A percentile compares a stretch with the other conserved stretches of the same genome.
phyloP scores from a whole-genome alignment of 2,888 invertebrate species.

The Eueremaeus valkanovi region DNA sequence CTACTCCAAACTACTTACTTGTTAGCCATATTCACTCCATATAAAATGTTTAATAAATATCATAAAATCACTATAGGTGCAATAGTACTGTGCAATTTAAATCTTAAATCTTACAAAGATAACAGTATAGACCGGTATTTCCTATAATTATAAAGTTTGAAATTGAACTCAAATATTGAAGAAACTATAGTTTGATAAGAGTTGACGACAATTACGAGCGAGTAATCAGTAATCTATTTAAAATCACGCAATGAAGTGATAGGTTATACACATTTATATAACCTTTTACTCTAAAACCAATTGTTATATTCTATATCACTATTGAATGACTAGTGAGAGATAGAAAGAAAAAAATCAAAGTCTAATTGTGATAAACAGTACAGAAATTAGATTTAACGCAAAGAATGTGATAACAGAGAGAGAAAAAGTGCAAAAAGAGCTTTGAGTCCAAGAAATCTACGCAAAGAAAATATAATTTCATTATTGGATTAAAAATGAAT shows the following conservation, averaged over 20 bases:
- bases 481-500: too few relatives aligned
- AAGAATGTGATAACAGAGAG: slow-evolving; percentile 21
- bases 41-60: too few relatives aligned
- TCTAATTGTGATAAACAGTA: slow-evolving; percentile 5
- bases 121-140: too few relatives aligned
- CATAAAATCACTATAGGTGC: too few relatives aligned
- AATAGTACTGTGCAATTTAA: too few relatives aligned
- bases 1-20: too few relatives aligned
- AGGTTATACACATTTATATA: not conserved
- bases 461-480: too few relatives aligned
- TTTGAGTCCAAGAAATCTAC: not conserved
- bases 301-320: not conserved
- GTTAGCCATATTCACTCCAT: too few relatives aligned
- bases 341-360: not conserved
- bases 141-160: too few relatives aligned
- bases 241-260: not conserved
- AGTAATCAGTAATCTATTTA: not conserved
- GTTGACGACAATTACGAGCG: not conserved
- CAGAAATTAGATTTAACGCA: not conserved
- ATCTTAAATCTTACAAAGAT: too few relatives aligned
- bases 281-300: not conserved
- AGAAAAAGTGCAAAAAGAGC: not conserved
- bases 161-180: too few relatives aligned
- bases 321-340: not conserved
- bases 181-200: not conserved